Conservation (phyloP, 2,888 invertebrate genomes). For the Monoplex corrugatus region DNA sequence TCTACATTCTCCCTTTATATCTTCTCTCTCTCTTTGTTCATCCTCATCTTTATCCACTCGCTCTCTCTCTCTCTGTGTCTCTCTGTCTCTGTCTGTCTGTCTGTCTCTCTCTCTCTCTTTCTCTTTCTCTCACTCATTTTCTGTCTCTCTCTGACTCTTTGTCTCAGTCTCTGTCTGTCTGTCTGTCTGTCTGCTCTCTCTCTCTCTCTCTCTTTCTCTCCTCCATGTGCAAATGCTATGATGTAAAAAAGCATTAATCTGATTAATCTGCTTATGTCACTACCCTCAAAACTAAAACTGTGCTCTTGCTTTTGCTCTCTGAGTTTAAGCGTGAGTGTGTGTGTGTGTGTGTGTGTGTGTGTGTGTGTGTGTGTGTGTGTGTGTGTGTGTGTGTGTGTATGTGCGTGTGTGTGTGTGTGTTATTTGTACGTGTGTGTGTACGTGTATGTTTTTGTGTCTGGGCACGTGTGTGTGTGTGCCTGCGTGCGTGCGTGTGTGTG, state of each 20-base stretch:
- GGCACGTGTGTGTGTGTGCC: background rate
- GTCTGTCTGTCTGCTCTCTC: conserved; percentile 44
- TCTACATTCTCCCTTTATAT: background rate
- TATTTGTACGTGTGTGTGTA: background rate
- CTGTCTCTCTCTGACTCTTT: background rate
- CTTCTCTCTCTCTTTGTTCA: background rate
- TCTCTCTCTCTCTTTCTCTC: conserved; percentile 35
- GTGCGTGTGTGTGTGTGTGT: background rate
- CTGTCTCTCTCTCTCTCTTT: conserved; percentile 37
- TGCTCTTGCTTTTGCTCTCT: background rate
- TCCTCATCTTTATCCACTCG: background rate
- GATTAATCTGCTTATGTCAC: too few relatives aligned
- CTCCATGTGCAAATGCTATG: too few relatives aligned
- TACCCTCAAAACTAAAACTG: too few relatives aligned
- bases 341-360: too few relatives aligned
- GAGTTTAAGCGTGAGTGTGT: too few relatives aligned
- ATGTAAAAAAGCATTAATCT: too few relatives aligned
- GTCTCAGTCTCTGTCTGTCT: background rate
- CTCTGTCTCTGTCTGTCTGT: conserved; percentile 43
- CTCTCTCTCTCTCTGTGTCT: background rate
- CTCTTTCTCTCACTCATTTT: background rate
- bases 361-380: too few relatives aligned
- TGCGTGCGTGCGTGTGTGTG: background rate
- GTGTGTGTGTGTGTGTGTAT: background rate
- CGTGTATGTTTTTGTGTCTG: background rate